Evolutionary conservation across 2,888 invertebrate species (phyloP).

Genomic region (Microctonus aethiopoides): DNA sequence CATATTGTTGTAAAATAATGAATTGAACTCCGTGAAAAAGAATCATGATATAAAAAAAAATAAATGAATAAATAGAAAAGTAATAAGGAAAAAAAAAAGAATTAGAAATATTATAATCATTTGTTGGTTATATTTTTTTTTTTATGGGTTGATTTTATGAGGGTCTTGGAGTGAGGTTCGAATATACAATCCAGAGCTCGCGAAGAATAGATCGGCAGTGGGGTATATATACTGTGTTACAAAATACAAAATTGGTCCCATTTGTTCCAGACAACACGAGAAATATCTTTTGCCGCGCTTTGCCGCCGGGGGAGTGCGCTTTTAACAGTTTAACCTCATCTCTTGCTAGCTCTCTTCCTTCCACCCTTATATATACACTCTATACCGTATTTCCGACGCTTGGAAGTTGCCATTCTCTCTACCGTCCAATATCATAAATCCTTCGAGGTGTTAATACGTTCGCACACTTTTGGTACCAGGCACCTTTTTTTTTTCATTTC

Average conservation of each 20-base stretch:
- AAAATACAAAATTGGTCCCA: slow-evolving; percentile 64
- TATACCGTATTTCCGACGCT: background rate
- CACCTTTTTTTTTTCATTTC: slow-evolving; percentile 34
- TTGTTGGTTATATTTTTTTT: slow-evolving; percentile 21
- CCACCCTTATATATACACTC: background rate
- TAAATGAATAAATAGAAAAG: slow-evolving; percentile 13
- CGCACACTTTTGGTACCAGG: slow-evolving; percentile 52
- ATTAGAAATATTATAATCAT: too few species aligned
- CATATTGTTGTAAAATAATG: slow-evolving; percentile 20
- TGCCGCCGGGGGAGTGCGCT: slow-evolving; percentile 54
- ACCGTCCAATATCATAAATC: slow-evolving; percentile 62
- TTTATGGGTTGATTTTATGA: slow-evolving; percentile 19
- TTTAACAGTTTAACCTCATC: slow-evolving; percentile 31
- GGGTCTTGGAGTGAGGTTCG: slow-evolving; percentile 20
- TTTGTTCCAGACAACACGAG: slow-evolving; percentile 60
- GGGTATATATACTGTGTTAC: slow-evolving; percentile 48
- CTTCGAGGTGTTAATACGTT: slow-evolving; percentile 65
- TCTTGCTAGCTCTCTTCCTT: slow-evolving; percentile 15
- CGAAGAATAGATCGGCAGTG: slow-evolving; percentile 33
- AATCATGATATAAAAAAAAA: background rate
- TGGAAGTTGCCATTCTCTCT: slow-evolving; percentile 33
- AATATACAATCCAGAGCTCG: slow-evolving; percentile 19
- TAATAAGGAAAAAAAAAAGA: too few species aligned
- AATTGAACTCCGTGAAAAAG: background rate
- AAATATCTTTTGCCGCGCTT: slow-evolving; percentile 46